A percentile compares a stretch with the other conserved stretches of the same genome.
phyloP scores from a whole-genome alignment of 2,113 vertebrate species.

The Castor canadensis region DNA sequence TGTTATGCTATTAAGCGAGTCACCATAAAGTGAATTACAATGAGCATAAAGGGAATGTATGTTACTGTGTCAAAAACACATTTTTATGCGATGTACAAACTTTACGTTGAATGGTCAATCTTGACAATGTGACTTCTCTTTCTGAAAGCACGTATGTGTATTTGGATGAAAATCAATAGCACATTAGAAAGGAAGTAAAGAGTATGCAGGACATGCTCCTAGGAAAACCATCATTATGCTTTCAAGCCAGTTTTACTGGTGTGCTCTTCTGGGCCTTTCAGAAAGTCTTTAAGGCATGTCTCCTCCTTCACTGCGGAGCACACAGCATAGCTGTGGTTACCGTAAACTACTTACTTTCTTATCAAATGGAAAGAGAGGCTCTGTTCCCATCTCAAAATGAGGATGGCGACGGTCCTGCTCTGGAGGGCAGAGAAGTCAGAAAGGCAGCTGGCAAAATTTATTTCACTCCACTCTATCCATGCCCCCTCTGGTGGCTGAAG shows the following conservation, averaged over 20 bases:
- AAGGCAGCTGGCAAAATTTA: constrained; percentile 37
- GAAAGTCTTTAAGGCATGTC: neutral
- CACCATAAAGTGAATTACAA: constrained; percentile 81
- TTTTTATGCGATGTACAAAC: constrained; percentile 74
- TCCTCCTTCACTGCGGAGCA: neutral
- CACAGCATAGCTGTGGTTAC: neutral
- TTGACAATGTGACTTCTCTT: constrained; percentile 47
- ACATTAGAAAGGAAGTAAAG: constrained; percentile 45
- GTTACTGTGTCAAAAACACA: constrained; percentile 78
- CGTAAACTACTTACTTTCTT: neutral
- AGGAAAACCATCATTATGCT: neutral
- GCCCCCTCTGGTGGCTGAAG: constrained; percentile 65
- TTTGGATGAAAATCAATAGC: constrained; percentile 61
- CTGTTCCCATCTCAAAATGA: neutral
- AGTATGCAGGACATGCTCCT: neutral
- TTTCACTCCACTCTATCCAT: constrained; percentile 23
- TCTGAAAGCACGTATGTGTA: constrained; percentile 53
- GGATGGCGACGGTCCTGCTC: neutral
- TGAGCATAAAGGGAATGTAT: constrained; percentile 74
- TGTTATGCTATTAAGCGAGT: constrained; percentile 81
- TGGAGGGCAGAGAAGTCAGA: neutral
- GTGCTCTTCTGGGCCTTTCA: neutral
- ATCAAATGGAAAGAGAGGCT: neutral
- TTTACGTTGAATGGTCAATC: constrained; percentile 76
- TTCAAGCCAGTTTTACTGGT: neutral